Conservation (phyloP, 2,888 invertebrate species). For the Phyto melanocephala region DNA sequence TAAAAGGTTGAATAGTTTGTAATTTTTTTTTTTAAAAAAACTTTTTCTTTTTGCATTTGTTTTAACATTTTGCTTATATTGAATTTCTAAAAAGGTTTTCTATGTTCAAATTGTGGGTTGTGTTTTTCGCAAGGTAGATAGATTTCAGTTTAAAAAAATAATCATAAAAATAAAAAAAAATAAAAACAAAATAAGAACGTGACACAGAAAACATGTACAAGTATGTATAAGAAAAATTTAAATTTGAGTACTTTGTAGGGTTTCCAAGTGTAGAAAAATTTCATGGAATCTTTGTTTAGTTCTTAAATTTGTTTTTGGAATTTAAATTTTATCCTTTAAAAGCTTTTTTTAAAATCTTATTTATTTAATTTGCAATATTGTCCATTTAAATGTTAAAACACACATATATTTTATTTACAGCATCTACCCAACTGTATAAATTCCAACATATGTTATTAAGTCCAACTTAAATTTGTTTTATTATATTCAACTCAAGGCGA, state of each 20-base stretch:
- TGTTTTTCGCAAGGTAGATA: background rate
- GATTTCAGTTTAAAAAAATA: background rate
- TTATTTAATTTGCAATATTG: no score
- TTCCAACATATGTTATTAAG: no score
- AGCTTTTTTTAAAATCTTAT: no score
- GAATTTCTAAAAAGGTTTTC: slow-evolving; percentile 43
- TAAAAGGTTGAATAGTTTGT: slow-evolving; percentile 35
- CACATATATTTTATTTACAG: no score
- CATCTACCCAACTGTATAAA: no score
- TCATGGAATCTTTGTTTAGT: no score
- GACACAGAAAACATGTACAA: slow-evolving; percentile 22
- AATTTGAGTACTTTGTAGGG: slow-evolving; percentile 31
- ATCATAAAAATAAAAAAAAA: background rate
- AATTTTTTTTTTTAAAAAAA: background rate
- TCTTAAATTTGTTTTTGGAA: no score
- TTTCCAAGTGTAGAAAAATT: no score
- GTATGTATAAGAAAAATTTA: background rate
- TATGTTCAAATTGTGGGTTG: background rate
- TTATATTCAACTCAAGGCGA: no score
- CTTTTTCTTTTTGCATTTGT: background rate
- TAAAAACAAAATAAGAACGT: slow-evolving; percentile 3
- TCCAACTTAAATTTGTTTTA: no score
- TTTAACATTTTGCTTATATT: background rate
- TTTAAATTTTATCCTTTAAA: no score
- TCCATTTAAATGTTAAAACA: no score